Base-by-base conservation (phyloP, 2,113 vertebrate species). In the Mirounga angustirostris region DNA sequence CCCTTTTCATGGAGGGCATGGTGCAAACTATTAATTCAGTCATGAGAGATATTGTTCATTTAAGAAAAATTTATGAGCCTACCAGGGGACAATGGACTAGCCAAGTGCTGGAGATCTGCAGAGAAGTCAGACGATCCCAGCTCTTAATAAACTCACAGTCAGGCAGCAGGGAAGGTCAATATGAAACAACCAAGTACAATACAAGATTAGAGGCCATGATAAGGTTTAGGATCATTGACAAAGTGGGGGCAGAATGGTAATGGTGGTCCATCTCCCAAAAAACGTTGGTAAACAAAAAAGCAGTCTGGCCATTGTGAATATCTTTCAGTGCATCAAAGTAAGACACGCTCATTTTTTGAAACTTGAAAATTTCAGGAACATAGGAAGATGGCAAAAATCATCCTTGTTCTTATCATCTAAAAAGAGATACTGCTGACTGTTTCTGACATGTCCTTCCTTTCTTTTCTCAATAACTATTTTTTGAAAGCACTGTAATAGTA, bases 341-440 rank as follows among this genome's bases (percentile, higher is more conserved):
- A 88, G 40, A 81, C 21, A 22, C 74, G 15, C 3, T 79, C 30
- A 61, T 76, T 94, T 96, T 61, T 30, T 73, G 16, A 92, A 97
- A 92, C 14, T 65, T 58, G 5, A 56, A 87, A 95, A 30, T 76
- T 90, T 93, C 50, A 79, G 46, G 50, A 95, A 96, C 94, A 69
- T 33, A n/a, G 63, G 89, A 95, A 94, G 24, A 58, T 79, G 21
- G 2, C 12, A 58, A 95, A 95, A 89, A 83, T 36, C 13, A 79
- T 54, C 65, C n/a, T 56, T 36, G 0, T 84, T 54, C 24, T 56
- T 90, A 93, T 40, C 30, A 65, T 15, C 40, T 69, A 11, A 86
- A 86, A 61, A 74, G 8, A 89, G 87, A 69, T 79, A 74, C 5
- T 91, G 14, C 36, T 33, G 89, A 36, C n/a, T 58, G 36, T 36